Base-by-base conservation (phyloP, 2,113 vertebrate species). In the Saccopteryx leptura region DNA sequence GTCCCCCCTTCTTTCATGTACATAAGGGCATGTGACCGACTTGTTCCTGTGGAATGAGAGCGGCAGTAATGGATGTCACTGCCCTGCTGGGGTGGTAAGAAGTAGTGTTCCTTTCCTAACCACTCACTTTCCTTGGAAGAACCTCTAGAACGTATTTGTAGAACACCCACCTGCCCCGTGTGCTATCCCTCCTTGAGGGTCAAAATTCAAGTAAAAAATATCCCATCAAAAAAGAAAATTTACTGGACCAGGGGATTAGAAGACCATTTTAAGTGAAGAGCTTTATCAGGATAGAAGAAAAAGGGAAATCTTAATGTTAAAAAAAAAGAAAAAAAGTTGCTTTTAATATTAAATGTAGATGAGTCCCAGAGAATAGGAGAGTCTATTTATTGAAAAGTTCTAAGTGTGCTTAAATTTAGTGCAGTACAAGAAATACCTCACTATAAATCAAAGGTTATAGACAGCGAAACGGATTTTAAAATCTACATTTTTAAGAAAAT, bases 401-500 rank as follows among this genome's bases (percentile, higher is more conserved):
- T 79, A 28, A 63, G 26, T 54, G 11, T 90, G 11, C 21, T 60
- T 75, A 46, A 94, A 72, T 23, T 88, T 39, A 48, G 1, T 69
- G 13, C 33, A 79, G 28, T 4, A 10, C 46, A 48, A 95, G 63
- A 95, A 91, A 90, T 69, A 85, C 17, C 14, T 24, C 79, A 39
- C n/a, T 76, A 80, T 4, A 93, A 63, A 85, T 31, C 31, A 84
- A 78, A 76, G 17, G 3, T 65, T 48, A 2, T 28, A 56, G 31
- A 86, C 8, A 87, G 5, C 68, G 39, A 84, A 74, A 90, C 48
- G 65, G 33, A 17, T 61, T 74, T 90, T 85, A 81, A 61, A 71
- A 82, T 84, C 5, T 69, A 13, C 31, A 69, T 95, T 81, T 84
- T 65, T 50, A 76, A 28, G 39, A 93, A 92, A 95, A 82, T 65